Percentiles rank a stretch among this genome's conserved stretches.
Evolutionary conservation across 2,797 vertebrate species (phyloP).

Genomic region (Lepus oiostolus): DNA sequence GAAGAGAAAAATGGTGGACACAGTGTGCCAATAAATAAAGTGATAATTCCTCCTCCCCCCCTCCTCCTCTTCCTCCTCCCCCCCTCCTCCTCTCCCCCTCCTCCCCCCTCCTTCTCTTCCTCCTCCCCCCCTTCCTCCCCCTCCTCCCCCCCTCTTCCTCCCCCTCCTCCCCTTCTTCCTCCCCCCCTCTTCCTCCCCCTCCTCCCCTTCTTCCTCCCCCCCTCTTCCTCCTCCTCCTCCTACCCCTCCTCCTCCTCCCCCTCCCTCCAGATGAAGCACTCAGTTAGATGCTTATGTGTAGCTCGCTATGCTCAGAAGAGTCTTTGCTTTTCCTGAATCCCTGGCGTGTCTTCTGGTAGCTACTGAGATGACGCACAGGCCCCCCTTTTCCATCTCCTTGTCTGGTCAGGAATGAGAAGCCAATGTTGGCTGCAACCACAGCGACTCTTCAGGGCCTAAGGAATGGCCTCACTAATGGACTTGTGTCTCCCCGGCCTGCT

Average conservation of each 20-base stretch:
- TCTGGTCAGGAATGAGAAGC: background rate
- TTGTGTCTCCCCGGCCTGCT: background rate
- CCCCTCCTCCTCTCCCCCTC: no score
- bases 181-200: no score
- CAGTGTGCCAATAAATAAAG: background rate
- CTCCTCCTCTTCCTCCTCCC: no score
- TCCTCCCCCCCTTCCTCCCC: no score
- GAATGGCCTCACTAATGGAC: background rate
- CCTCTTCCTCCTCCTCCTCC: no score
- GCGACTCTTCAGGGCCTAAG: background rate
- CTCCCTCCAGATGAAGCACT: no score
- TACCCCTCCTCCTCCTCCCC: no score
- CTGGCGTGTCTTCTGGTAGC: background rate
- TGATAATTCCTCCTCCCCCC: no score
- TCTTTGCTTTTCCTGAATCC: background rate
- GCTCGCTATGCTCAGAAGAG: constrained; percentile 18
- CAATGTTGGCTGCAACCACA: background rate
- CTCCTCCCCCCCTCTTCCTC: no score
- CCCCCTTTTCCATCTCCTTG: background rate
- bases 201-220: no score
- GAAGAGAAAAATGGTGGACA: constrained; percentile 32
- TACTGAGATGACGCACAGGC: background rate
- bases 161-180: no score
- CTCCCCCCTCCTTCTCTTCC: no score
- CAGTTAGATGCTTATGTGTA: background rate